Conservation (phyloP, 2,797 vertebrate genomes). For the Malurus splendens region DNA sequence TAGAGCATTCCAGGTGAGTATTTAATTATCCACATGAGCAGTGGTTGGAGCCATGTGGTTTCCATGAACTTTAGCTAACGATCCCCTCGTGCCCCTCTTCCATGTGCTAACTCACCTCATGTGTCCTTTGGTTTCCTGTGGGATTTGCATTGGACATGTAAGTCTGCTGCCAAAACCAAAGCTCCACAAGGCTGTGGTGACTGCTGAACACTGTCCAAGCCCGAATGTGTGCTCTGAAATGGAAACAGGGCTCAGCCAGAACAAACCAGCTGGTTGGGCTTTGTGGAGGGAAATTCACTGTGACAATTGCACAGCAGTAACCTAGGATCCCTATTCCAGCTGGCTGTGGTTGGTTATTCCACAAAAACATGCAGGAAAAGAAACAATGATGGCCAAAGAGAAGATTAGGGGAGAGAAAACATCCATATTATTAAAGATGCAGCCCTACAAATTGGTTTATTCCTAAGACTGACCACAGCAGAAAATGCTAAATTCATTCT, state of each 20-base stretch:
- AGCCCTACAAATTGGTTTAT: not conserved
- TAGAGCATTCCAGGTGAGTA: conserved; percentile 12
- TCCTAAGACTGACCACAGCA: not conserved
- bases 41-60: not conserved
- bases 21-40: not conserved
- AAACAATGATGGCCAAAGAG: not conserved
- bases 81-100: not conserved
- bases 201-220: not conserved
- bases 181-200: not conserved
- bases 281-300: not conserved
- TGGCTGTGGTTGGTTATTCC: not conserved
- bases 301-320: not conserved
- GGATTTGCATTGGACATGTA: not conserved
- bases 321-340: not conserved
- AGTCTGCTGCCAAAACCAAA: not conserved
- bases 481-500: not conserved
- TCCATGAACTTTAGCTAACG: not conserved
- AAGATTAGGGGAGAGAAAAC: not conserved
- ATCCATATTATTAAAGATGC: not conserved
- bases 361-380: not conserved
- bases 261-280: not conserved
- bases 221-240: not conserved
- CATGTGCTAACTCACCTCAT: not conserved
- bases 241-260: not conserved
- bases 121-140: not conserved